Base-by-base conservation (phyloP, 2,888 invertebrate species). In the Pachydiplax longipennis region DNA sequence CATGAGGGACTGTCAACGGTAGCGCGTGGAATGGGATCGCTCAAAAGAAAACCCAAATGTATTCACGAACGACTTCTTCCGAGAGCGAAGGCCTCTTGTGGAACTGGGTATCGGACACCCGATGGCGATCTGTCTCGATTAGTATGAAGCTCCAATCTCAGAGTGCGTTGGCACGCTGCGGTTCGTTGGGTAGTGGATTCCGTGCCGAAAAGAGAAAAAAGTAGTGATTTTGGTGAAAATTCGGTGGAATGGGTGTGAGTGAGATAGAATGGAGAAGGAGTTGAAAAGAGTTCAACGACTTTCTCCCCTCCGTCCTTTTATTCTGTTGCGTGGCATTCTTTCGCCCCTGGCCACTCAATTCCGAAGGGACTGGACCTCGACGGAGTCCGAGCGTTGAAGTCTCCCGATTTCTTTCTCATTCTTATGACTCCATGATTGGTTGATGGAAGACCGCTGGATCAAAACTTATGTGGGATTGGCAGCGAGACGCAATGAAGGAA, bases 181-280 rank as follows among this genome's bases (percentile, higher is more conserved):
- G 44, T 82, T 48, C 44, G 48, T 37, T 65, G 37, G 58, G 37
- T 37, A 87, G 58, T 61, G 87, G 40, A 65, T 87, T 87, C 87
- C 87, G 35, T 61, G 61, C 37, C 61, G 61, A 61, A 22, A 37
- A 58, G 83, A 58, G 83, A 37, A 48, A 65, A 65, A 65, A 87
- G 61, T n/a, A 18, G 87, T 61, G 87, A 87, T 87, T 87, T 87
- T 87, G 87, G 61, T 87, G 61, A 87, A 87, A 65, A 87, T 58
- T n/a, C 61, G 37, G 22, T 31, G 37, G 31, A 61, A 31, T 58
- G 31, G 61, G 22, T n/a, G 37, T 18, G n/a, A 48, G 87, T 10
- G 37, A 61, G 37, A n/a, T 31, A 31, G 31, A 15, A 6, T 18
- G 61, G 73, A 25, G 25, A 73, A 58, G 83, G 22, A 31, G 53